Conservation (phyloP, 2,888 invertebrate species). For the Acanthosepion esculentum region DNA sequence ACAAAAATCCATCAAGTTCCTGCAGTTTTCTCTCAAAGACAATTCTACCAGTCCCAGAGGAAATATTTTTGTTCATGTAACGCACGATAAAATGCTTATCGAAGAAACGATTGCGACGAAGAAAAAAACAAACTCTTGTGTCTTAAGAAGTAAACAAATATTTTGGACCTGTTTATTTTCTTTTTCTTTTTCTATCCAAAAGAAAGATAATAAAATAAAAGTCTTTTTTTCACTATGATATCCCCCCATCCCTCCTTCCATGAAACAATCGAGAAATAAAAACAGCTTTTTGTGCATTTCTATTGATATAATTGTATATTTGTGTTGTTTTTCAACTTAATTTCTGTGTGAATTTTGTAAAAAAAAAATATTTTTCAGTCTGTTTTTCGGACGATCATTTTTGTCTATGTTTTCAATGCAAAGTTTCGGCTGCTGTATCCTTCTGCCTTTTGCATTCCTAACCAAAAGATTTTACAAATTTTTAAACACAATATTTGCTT, state of each 20-base stretch:
- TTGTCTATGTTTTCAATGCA: no score
- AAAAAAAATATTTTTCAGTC: background rate
- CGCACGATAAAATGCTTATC: background rate
- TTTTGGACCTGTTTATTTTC: background rate
- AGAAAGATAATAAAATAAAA: background rate
- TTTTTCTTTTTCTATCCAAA: background rate
- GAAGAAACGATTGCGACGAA: background rate
- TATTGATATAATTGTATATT: background rate
- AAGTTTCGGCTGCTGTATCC: no score
- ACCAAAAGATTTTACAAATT: no score
- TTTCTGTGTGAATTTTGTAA: background rate
- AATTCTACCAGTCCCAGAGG: background rate
- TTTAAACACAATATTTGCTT: no score
- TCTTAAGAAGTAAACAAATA: background rate
- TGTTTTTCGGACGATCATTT: no score
- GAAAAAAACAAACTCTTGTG: background rate
- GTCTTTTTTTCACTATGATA: no score
- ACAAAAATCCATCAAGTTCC: background rate
- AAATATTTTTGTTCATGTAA: background rate
- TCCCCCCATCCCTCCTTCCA: no score
- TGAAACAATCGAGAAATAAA: background rate
- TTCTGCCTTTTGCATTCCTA: no score
- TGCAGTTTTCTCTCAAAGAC: background rate
- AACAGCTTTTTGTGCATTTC: background rate
- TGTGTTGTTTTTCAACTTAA: background rate